Conservation (phyloP, 2,888 invertebrate genomes). For the Archips crataeganus region DNA sequence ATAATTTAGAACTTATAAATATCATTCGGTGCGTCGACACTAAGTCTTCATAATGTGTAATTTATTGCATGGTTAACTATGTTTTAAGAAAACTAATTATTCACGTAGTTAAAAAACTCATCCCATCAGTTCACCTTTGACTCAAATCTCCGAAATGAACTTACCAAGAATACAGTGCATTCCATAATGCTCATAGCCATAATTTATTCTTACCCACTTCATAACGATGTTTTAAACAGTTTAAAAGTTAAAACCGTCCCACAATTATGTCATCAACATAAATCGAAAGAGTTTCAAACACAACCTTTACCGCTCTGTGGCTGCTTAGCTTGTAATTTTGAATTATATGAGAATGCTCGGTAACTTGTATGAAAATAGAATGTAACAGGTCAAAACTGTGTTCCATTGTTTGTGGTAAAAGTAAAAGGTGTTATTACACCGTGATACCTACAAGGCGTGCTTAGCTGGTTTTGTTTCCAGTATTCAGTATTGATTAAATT, state of each 20-base stretch:
- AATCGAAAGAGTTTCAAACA: slow-evolving; percentile 11
- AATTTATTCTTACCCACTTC: slow-evolving; percentile 1
- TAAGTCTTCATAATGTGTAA: not conserved
- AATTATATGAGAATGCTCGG: not conserved
- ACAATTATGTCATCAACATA: slow-evolving; percentile 26
- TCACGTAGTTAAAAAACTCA: not conserved
- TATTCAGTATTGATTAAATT: not conserved
- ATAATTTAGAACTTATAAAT: not conserved
- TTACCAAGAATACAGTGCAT: not conserved
- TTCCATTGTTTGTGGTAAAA: slow-evolving; percentile 20
- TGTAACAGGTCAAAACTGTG: slow-evolving; percentile 7
- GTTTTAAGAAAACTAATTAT: not conserved
- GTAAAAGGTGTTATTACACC: slow-evolving; percentile 14
- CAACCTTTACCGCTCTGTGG: not conserved
- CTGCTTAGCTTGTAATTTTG: not conserved
- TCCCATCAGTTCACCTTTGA: not conserved
- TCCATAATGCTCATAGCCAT: slow-evolving; percentile 4
- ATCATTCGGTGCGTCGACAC: too few species aligned
- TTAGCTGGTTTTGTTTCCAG: not conserved
- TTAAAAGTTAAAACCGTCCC: slow-evolving; percentile 9
- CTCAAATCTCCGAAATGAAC: not conserved
- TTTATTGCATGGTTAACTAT: not conserved
- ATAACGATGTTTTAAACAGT: slow-evolving; percentile 27
- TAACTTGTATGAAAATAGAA: slow-evolving; percentile 23
- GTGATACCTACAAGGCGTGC: not conserved